Evolutionary conservation across 1,140 invertebrate species (phyloP), one percentile per base, ranked within the genome.

Genomic region (Dinoponera quadriceps): DNA sequence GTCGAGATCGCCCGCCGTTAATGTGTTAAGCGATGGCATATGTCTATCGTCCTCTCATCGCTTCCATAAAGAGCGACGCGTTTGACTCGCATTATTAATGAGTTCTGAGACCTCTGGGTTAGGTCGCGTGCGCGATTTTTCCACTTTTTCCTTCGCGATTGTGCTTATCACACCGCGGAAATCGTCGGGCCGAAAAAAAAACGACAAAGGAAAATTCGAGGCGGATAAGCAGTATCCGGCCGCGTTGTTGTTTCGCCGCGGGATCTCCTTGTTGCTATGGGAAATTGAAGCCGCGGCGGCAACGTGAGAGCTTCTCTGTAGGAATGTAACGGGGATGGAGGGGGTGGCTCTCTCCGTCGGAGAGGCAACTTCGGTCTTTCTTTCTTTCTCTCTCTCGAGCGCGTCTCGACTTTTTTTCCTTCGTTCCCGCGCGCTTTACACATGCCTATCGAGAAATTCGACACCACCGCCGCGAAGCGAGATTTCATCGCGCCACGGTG

Each of bases 251-350:
- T 77, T 77, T 63, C 27, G 44, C 5, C n/a, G 3, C 33, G 9
- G 51, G 59, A 60, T 48, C 71, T 54, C 63, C 51, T n/a, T 65
- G 85, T 87, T 87, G 78, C 85, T 77, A 87, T 62, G 85, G 60
- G 85, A 87, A 87, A 87, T 83, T 59, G 4, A 78, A 87, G 60
- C 25, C 59, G 38, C 9, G 55, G 38, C n/a, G 20, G 83, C 75
- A 87, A 87, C 51, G 63, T 65, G 78, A 87, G 84, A 87, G 25
- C 44, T 77, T 78, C 33, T 44, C 25, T 20, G 33, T 59, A 69
- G 65, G 38, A 84, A 72, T 22, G 55, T 82, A 84, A 71, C 82
- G 66, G 49, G 60, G 9, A 9, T 3, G 38, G 55, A 16, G 16
- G 55, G 55, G 25, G 55, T 0, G n/a, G n/a, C 54, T 55, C 20